A percentile compares a stretch with the other conserved stretches of the same genome.
Evolutionary conservation across 1,140 invertebrate species (phyloP).

Genomic region (Drosophila lacertosa): DNA sequence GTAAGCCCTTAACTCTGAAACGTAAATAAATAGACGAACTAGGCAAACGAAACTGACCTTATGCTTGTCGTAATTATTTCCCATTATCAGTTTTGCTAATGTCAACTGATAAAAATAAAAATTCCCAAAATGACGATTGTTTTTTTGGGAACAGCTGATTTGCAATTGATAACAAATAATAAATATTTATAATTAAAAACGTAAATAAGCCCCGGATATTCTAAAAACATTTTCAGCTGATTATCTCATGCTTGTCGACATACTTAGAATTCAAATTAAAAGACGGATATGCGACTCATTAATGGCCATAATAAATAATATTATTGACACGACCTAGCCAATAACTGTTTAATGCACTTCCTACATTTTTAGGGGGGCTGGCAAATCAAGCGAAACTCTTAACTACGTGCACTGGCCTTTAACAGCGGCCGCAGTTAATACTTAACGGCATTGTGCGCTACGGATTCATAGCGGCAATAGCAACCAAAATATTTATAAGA

Average conservation of each 20-base stretch:
- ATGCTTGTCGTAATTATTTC: slow-evolving; percentile 5
- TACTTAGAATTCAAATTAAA: slow-evolving; percentile 23
- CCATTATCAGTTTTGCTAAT: slow-evolving; percentile 22
- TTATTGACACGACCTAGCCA: slow-evolving; percentile 32
- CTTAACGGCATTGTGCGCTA: slow-evolving; percentile 22
- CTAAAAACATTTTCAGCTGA: slow-evolving; percentile 14
- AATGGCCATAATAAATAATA: slow-evolving; percentile 22
- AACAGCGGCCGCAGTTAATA: slow-evolving; percentile 1
- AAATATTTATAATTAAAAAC: neutral
- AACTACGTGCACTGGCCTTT: slow-evolving; percentile 27
- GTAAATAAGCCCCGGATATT: neutral
- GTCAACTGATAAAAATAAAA: slow-evolving; percentile 23
- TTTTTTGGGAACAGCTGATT: slow-evolving; percentile 20
- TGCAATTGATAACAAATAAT: neutral
- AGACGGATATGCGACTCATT: slow-evolving; percentile 38
- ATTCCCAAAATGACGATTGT: slow-evolving; percentile 3
- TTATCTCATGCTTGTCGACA: slow-evolving; percentile 13
- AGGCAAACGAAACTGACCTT: slow-evolving; percentile 12
- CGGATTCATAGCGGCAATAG: neutral
- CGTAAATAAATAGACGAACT: slow-evolving; percentile 6
- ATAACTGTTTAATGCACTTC: slow-evolving; percentile 30
- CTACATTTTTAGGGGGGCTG: slow-evolving; percentile 18
- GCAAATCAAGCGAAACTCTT: neutral
- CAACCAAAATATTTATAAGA: slow-evolving; percentile 13
- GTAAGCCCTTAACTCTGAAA: neutral